These are phyloP conservation scores for Austrolebias charrua DNA, from an alignment of 2,797 vertebrate species.

Conservation along the genomic window DNA sequence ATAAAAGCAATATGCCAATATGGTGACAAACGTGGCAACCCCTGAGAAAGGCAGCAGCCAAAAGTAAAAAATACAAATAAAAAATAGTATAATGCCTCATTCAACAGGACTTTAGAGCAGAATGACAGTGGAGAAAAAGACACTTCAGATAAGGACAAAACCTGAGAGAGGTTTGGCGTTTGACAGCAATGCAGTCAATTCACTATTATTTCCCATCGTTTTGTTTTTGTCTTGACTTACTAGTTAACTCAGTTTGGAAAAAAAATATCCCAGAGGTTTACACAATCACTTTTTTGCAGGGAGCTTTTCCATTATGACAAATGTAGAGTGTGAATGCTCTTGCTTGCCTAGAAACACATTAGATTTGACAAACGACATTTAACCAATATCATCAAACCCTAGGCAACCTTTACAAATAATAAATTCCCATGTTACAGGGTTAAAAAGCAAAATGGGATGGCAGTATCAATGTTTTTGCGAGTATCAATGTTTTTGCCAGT, in stretches of 20 bases:
- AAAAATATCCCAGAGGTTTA: background rate
- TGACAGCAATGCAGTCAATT: too few relatives aligned
- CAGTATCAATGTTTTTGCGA: conserved; percentile 29
- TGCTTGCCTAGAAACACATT: background rate
- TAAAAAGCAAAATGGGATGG: conserved; percentile 37
- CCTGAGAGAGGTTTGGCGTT: too few relatives aligned
- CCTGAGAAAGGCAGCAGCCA: too few relatives aligned
- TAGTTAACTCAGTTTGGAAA: background rate
- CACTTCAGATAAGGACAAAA: background rate
- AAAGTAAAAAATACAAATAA: too few relatives aligned
- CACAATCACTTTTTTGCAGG: background rate
- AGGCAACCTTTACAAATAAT: conserved; percentile 8
- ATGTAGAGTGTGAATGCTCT: background rate
- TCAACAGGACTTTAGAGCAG: too few relatives aligned
- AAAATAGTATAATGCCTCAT: too few relatives aligned
- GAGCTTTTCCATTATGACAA: background rate
- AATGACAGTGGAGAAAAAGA: background rate
- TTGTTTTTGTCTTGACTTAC: background rate
- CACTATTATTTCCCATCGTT: too few relatives aligned
- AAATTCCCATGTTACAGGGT: conserved; percentile 40
- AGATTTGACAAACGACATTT: background rate
- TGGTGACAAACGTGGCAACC: too few relatives aligned
- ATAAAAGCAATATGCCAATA: too few relatives aligned
- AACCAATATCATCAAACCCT: background rate
- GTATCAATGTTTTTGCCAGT: conserved; percentile 29